A percentile compares a stretch with the other conserved stretches of the same genome.
Evolutionary conservation across 2,113 vertebrate species (phyloP).

Genomic region (Cebus imitator): DNA sequence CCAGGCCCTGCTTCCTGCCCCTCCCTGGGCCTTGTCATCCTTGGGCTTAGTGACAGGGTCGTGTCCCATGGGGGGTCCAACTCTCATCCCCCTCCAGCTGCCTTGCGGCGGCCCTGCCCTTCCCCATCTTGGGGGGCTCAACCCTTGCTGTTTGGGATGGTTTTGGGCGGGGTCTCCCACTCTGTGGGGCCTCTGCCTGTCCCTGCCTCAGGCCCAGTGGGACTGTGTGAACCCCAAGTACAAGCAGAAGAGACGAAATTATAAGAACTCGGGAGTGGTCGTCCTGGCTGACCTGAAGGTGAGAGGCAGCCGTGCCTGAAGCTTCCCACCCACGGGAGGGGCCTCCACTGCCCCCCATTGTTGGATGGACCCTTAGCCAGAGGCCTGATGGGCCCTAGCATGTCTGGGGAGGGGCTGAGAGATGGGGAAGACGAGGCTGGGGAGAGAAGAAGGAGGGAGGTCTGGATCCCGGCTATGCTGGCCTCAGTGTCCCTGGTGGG

Average conservation of each 20-base stretch:
- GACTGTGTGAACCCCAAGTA: slow-evolving; percentile 97
- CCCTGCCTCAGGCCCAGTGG: slow-evolving; percentile 87
- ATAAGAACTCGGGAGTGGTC: slow-evolving; percentile 95
- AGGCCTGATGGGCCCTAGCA: not conserved
- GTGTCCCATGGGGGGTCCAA: not conserved
- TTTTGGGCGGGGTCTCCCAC: not conserved
- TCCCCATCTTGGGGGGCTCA: too few relatives aligned
- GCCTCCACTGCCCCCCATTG: too few relatives aligned
- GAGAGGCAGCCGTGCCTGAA: not conserved
- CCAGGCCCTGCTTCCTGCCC: too few relatives aligned
- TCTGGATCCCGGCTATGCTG: not conserved
- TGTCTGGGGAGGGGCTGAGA: too few relatives aligned
- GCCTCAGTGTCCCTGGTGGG: fast-evolving
- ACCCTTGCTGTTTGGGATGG: not conserved
- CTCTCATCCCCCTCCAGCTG: not conserved
- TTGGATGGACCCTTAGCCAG: too few relatives aligned
- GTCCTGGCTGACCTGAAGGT: slow-evolving; percentile 94
- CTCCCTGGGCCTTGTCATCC: not conserved
- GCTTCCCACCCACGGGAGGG: too few relatives aligned
- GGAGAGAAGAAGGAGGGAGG: not conserved
- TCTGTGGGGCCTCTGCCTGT: not conserved
- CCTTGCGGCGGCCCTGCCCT: too few relatives aligned
- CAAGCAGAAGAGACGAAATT: slow-evolving; percentile 94
- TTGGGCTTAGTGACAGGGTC: not conserved
- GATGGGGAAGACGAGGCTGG: fast-evolving